phyloP scores from a whole-genome alignment of 2,888 invertebrate genomes.

The Catocala fraxini region DNA sequence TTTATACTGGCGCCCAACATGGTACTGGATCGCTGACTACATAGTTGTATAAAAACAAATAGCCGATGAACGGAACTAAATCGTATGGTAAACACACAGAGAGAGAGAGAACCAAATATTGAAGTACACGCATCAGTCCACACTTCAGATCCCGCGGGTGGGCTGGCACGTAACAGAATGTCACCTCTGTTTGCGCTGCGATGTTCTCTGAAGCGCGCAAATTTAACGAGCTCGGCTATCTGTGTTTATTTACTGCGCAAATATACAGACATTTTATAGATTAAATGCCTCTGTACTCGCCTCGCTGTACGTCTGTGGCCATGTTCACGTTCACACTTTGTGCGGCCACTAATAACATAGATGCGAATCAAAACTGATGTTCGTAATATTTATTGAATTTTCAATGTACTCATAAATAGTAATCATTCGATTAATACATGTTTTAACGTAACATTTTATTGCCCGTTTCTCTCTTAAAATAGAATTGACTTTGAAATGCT shows the following conservation, averaged over 20 bases:
- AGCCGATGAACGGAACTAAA: too few species aligned
- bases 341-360: not conserved
- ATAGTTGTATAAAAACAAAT: too few species aligned
- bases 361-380: too few species aligned
- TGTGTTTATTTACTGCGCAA: conserved; percentile 61
- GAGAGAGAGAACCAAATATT: conserved; percentile 22
- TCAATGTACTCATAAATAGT: too few species aligned
- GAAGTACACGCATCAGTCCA: conserved; percentile 20
- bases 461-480: too few species aligned
- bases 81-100: conserved; percentile 5
- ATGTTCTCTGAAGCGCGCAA: conserved; percentile 63
- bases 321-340: not conserved
- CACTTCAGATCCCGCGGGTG: conserved; percentile 41
- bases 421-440: too few species aligned
- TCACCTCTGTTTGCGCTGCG: conserved; percentile 50
- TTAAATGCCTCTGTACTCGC: conserved; percentile 57
- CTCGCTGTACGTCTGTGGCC: conserved; percentile 4
- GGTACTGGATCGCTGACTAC: conserved; percentile 29
- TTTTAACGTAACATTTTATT: too few species aligned
- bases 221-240: conserved; percentile 71
- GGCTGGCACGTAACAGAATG: conserved; percentile 42
- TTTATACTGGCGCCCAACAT: conserved; percentile 56
- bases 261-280: conserved; percentile 69
- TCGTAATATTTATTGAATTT: too few species aligned
- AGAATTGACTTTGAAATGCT: too few species aligned